Conservation (phyloP, 92 coral and sea anemone species). For the Palythoa caribaeorum region DNA sequence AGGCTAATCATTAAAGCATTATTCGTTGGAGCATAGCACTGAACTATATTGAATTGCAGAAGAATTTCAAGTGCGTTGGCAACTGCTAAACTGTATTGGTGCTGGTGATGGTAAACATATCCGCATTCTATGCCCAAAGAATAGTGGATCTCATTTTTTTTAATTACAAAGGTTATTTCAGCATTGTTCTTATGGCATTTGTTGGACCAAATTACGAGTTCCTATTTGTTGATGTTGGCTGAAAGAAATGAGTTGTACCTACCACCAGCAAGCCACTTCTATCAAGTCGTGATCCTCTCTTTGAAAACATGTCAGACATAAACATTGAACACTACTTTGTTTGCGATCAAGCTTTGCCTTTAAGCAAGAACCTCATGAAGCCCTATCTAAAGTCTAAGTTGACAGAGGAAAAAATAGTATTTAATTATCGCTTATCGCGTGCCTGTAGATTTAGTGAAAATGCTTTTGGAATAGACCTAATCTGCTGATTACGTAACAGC, state of each 20-base stretch:
- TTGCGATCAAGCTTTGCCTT: background rate
- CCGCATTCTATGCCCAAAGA: constrained; percentile 59
- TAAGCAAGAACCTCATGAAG: constrained; percentile 9
- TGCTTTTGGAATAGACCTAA: constrained; percentile 46
- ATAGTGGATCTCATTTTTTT: constrained; percentile 44
- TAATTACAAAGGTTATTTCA: background rate
- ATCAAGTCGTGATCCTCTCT: background rate
- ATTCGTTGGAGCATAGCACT: too few species aligned
- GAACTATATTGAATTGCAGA: too few species aligned
- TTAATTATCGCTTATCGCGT: constrained; percentile 55
- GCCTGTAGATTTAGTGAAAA: constrained; percentile 64
- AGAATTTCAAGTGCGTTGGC: too few species aligned
- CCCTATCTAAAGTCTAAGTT: constrained; percentile 25
- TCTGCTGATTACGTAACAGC: too few species aligned
- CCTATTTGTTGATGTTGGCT: constrained; percentile 11
- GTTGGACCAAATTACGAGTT: constrained; percentile 1
- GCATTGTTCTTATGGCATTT: constrained; percentile 4
- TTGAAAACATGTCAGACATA: background rate
- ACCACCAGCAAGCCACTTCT: constrained; percentile 12
- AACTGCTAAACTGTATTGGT: constrained; percentile 11
- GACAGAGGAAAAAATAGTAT: constrained; percentile 36
- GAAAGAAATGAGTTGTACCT: constrained; percentile 13
- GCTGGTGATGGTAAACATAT: constrained; percentile 66
- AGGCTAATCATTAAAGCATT: background rate
- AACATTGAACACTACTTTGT: background rate